phyloP scores from a whole-genome alignment of 1,140 invertebrate genomes.

The Drosophila bipectinata region DNA sequence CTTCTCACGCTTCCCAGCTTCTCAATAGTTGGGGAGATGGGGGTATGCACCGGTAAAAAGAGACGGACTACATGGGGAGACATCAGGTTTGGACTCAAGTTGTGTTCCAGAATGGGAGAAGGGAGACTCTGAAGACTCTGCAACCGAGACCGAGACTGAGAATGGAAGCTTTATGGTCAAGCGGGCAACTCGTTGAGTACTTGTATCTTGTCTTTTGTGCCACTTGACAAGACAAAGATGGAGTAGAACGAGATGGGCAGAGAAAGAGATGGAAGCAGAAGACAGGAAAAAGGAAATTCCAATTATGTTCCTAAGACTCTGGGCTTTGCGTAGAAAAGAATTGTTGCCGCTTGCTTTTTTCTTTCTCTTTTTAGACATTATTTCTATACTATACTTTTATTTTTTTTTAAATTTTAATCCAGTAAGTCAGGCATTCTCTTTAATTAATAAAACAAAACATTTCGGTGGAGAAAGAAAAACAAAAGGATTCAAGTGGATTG shows the following conservation, averaged over 20 bases:
- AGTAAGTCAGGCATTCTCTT: conserved; percentile 48
- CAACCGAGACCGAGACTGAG: conserved; percentile 5
- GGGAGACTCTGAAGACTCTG: too few relatives aligned
- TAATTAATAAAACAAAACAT: conserved; percentile 62
- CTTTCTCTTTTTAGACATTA: conserved; percentile 5
- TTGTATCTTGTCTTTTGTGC: conserved; percentile 51
- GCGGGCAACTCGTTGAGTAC: conserved; percentile 19
- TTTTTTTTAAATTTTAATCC: conserved; percentile 74
- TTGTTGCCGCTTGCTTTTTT: conserved; percentile 62
- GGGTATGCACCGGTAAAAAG: background rate
- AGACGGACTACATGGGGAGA: background rate
- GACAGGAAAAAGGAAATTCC: conserved; percentile 80
- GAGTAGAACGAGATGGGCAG: background rate
- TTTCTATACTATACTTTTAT: conserved; percentile 24
- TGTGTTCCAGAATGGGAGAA: conserved; percentile 15
- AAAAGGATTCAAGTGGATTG: conserved; percentile 35
- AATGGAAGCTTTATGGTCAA: conserved; percentile 49
- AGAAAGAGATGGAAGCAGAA: conserved; percentile 3
- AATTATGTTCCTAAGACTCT: conserved; percentile 74
- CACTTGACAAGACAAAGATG: conserved; percentile 43
- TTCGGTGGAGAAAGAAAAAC: conserved; percentile 33
- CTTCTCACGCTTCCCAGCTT: conserved; percentile 20
- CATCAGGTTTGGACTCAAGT: conserved; percentile 35
- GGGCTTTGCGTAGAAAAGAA: conserved; percentile 75
- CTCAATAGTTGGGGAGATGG: background rate